phyloP scores from a whole-genome alignment of 2,797 vertebrate genomes.

The Epinephelus awoara region DNA sequence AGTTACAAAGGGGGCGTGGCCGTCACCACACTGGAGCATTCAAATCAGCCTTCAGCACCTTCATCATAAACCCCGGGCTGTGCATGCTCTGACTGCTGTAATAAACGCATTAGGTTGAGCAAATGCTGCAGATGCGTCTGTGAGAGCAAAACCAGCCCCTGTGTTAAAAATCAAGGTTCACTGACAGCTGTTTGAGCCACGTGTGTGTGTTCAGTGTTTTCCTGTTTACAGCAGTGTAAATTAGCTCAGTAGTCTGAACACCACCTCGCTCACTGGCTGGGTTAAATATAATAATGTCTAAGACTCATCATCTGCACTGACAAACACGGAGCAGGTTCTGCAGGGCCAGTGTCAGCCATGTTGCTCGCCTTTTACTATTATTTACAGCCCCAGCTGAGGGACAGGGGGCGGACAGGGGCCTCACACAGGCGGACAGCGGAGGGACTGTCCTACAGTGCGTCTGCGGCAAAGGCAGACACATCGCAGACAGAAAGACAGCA shows the following conservation, averaged over 20 bases:
- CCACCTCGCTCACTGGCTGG: not conserved
- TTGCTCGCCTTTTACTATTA: slow-evolving; percentile 56
- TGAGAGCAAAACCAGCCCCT: slow-evolving; percentile 13
- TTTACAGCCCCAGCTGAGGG: slow-evolving; percentile 8
- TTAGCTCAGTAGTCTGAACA: not conserved
- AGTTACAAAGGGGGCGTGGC: slow-evolving; percentile 29
- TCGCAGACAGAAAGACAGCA: slow-evolving; percentile 44
- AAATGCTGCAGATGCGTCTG: slow-evolving; percentile 15
- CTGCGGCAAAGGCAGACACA: slow-evolving; percentile 11
- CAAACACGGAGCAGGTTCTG: slow-evolving; percentile 55
- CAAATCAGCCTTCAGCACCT: slow-evolving; percentile 4
- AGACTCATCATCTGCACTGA: slow-evolving; percentile 48
- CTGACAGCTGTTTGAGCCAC: slow-evolving; percentile 3
- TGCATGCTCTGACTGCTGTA: not conserved
- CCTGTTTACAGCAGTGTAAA: no score
- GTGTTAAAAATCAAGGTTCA: not conserved
- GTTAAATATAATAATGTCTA: not conserved
- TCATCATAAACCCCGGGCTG: not conserved
- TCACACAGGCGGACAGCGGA: not conserved
- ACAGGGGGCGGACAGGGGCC: not conserved
- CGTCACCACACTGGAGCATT: not conserved
- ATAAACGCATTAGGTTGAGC: not conserved
- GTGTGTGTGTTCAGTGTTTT: not conserved
- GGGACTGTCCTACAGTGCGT: not conserved
- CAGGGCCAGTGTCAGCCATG: slow-evolving; percentile 77